phyloP scores from a whole-genome alignment of 1,140 invertebrate species.

The Bacillus rossius region DNA sequence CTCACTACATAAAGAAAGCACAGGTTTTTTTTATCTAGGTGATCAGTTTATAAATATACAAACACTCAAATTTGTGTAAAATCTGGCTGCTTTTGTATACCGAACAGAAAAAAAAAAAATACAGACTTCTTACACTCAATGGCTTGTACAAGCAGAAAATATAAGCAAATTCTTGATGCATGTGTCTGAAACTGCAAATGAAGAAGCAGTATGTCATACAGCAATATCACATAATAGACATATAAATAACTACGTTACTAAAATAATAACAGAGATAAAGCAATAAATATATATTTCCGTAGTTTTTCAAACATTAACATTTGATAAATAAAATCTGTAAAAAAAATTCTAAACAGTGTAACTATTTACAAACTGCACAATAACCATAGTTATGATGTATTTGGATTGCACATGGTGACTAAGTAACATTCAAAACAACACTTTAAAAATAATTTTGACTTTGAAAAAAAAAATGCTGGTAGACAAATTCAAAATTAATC shows the following conservation, averaged over 20 bases:
- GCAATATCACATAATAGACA: too few species aligned
- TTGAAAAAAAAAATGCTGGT: slow-evolving; percentile 24
- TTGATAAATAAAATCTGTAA: slow-evolving; percentile 41
- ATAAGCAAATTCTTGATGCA: background rate
- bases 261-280: slow-evolving; percentile 34
- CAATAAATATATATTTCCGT: slow-evolving; percentile 23
- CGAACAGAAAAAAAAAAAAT: too few species aligned
- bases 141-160: background rate
- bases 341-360: slow-evolving; percentile 47
- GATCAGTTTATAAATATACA: too few species aligned
- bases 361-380: too few species aligned
- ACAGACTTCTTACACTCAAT: too few species aligned
- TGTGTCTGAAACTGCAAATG: background rate
- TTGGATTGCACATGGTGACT: background rate
- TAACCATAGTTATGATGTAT: background rate
- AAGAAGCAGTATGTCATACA: too few species aligned
- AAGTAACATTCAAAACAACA: background rate
- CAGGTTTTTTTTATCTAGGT: too few species aligned
- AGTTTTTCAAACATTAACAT: slow-evolving; percentile 43
- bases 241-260: background rate
- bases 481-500: slow-evolving; percentile 31
- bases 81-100: too few species aligned
- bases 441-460: too few species aligned
- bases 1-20: too few species aligned
- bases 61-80: too few species aligned